Percentiles rank a stretch among this genome's conserved stretches.
Conservation (phyloP, 2,113 vertebrate genomes). For the Oreochromis tanganicae region DNA sequence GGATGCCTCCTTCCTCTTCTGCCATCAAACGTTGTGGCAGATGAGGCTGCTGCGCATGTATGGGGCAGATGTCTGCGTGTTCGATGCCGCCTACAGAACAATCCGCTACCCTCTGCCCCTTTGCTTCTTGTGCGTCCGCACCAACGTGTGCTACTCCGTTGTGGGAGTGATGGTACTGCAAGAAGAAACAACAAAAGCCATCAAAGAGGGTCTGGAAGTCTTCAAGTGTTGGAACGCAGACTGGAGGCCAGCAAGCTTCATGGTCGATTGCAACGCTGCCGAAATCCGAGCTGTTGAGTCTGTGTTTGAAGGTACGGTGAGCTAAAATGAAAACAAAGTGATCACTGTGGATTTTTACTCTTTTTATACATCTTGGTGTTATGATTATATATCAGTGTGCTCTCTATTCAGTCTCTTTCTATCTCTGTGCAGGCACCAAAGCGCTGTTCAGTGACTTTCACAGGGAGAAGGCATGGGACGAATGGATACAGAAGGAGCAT, state of each 20-base stretch:
- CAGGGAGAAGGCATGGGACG: background rate
- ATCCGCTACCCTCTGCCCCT: background rate
- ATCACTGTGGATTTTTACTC: background rate
- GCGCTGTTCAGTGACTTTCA: background rate
- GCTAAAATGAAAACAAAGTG: background rate
- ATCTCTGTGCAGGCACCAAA: background rate
- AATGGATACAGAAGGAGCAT: background rate
- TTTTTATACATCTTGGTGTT: background rate
- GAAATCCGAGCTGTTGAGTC: background rate
- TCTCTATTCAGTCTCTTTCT: background rate
- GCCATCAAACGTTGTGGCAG: background rate
- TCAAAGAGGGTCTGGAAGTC: background rate
- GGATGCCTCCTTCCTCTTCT: background rate
- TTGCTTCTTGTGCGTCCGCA: background rate
- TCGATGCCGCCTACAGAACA: background rate
- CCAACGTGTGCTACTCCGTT: background rate
- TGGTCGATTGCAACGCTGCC: background rate
- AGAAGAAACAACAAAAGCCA: background rate
- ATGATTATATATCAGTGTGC: background rate
- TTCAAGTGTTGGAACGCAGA: background rate
- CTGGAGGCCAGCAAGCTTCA: background rate
- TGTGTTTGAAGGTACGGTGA: background rate
- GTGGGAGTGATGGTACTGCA: background rate
- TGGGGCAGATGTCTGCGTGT: background rate
- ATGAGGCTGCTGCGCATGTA: background rate